These are phyloP conservation scores for Xiphophorus birchmanni DNA, from an alignment of 2,797 vertebrate species.

Conservation along the genomic window DNA sequence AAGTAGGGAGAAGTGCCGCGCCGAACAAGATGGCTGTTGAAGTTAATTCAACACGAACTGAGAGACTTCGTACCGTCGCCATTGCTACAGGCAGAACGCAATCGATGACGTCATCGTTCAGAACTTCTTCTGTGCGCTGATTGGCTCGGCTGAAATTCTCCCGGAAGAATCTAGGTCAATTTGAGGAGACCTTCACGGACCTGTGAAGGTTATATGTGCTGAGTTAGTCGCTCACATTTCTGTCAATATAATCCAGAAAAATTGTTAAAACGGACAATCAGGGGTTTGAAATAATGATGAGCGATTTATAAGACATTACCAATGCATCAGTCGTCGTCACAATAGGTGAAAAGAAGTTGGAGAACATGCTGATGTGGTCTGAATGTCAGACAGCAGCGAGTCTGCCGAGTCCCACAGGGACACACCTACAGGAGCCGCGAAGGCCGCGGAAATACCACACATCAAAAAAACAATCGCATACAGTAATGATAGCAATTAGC, in stretches of 20 bases:
- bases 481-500: neutral
- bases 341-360: conserved; percentile 65
- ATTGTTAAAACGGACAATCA: neutral
- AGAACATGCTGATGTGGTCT: conserved; percentile 71
- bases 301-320: conserved; percentile 24
- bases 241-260: neutral
- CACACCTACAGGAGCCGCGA: conserved; percentile 54
- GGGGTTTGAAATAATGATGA: neutral
- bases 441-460: conserved; percentile 39
- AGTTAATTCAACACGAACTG: no score
- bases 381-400: conserved; percentile 80
- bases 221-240: neutral
- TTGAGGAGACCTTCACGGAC: no score
- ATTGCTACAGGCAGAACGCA: no score
- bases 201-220: no score
- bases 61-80: no score
- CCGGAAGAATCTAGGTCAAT: no score
- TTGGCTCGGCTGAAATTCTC: no score
- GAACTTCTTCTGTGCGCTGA: no score
- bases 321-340: conserved; percentile 32
- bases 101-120: no score
- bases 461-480: conserved; percentile 12
- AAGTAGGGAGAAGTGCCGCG: no score
- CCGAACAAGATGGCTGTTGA: no score
- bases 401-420: conserved; percentile 75